phyloP scores from a whole-genome alignment of 2,888 invertebrate genomes.

The Tetrapedia diversipes region DNA sequence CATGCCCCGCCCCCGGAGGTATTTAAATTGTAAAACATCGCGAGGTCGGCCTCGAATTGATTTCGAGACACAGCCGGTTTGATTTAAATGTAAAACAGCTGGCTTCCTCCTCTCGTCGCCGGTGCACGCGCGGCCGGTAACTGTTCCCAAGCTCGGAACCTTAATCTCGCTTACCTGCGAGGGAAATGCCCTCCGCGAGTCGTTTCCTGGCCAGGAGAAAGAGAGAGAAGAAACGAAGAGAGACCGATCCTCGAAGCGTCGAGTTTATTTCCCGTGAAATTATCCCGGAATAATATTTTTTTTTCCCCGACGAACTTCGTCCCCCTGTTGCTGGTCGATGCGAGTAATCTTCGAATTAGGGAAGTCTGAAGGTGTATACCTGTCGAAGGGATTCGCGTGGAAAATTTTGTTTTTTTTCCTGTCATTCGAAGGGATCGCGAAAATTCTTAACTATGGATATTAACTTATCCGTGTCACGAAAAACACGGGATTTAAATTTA shows the following conservation, averaged over 20 bases:
- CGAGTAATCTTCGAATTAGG: slow-evolving; percentile 7
- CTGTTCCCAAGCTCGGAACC: slow-evolving; percentile 6
- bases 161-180: slow-evolving; percentile 6
- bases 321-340: not conserved
- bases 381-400: no score
- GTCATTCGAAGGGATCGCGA: no score
- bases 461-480: no score
- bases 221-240: no score
- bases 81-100: slow-evolving; percentile 59
- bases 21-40: slow-evolving; percentile 55
- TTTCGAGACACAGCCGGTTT: slow-evolving; percentile 41
- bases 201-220: not conserved
- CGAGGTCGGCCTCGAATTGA: slow-evolving; percentile 38
- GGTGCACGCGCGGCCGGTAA: slow-evolving; percentile 1
- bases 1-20: not conserved
- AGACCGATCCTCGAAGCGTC: not conserved
- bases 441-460: no score
- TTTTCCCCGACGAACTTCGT: slow-evolving; percentile 15
- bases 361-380: no score
- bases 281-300: slow-evolving; percentile 40
- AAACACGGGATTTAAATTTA: no score
- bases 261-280: slow-evolving; percentile 35
- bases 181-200: not conserved
- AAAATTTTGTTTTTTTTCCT: not conserved
- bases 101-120: not conserved